A percentile compares a stretch with the other conserved stretches of the same genome.
Evolutionary conservation across 92 coral and sea anemone species (phyloP).

Genomic region (Isaurus tuberculatus): DNA sequence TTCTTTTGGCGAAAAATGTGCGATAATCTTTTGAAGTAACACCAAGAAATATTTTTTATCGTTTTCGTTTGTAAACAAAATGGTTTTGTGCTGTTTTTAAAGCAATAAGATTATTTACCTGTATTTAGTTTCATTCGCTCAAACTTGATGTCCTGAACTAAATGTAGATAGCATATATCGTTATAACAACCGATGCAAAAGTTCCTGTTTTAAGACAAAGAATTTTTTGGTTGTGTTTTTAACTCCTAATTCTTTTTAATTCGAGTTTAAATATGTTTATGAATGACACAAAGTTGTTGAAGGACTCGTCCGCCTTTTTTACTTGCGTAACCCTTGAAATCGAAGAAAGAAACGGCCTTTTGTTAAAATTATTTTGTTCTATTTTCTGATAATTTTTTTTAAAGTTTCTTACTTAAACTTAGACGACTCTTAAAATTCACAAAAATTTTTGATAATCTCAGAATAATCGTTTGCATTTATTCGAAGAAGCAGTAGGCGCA

Average conservation of each 20-base stretch:
- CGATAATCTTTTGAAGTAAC: neutral
- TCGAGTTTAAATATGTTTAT: neutral
- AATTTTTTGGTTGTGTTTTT: neutral
- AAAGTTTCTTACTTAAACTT: neutral
- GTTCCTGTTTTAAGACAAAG: conserved; percentile 1
- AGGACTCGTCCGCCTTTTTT: neutral
- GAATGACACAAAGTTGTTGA: neutral
- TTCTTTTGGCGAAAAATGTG: neutral
- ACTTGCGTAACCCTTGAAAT: conserved; percentile 38
- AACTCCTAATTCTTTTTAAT: neutral
- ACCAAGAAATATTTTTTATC: neutral
- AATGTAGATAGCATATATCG: conserved; percentile 6
- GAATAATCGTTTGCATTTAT: conserved; percentile 4
- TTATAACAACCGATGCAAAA: conserved; percentile 1
- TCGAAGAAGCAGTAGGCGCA: conserved; percentile 33
- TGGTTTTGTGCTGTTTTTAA: neutral
- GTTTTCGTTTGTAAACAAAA: neutral
- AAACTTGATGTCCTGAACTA: conserved; percentile 27
- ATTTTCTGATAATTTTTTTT: conserved; percentile 33
- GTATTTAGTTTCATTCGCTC: conserved; percentile 1
- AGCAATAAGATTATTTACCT: neutral
- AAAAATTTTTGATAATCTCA: conserved; percentile 3
- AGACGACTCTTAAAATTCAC: conserved; percentile 12
- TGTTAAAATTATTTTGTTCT: conserved; percentile 20
- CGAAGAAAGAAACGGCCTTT: conserved; percentile 9